phyloP scores from a whole-genome alignment of 2,888 invertebrate genomes.

The Hirtodrosophila confusa region DNA sequence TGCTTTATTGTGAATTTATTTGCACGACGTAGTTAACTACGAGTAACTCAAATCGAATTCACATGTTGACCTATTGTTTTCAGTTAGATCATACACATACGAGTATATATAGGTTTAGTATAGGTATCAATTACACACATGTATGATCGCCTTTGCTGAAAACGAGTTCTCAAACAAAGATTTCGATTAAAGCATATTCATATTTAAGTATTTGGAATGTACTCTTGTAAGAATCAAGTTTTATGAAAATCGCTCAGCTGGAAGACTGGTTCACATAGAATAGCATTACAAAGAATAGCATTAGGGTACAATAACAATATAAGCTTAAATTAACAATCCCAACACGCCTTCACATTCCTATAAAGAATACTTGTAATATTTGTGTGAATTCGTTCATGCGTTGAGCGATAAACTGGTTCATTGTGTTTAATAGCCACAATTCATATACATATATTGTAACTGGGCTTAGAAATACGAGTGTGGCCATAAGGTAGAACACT shows the following conservation, averaged over 20 bases:
- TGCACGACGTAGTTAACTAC: neutral
- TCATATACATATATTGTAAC: neutral
- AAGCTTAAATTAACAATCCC: neutral
- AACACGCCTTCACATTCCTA: slow-evolving; percentile 1
- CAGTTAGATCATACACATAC: neutral
- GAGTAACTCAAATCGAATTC: slow-evolving; percentile 7
- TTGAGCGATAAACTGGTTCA: slow-evolving; percentile 35
- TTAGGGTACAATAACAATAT: neutral
- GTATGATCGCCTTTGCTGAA: neutral
- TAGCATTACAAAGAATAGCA: slow-evolving; percentile 16
- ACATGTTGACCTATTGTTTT: slow-evolving; percentile 37
- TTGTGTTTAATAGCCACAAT: slow-evolving; percentile 4
- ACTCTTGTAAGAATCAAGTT: slow-evolving; percentile 25
- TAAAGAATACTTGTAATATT: neutral
- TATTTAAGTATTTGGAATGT: slow-evolving; percentile 12
- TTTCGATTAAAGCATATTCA: slow-evolving; percentile 16
- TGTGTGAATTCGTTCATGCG: slow-evolving; percentile 32
- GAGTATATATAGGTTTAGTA: neutral
- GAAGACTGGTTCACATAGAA: slow-evolving; percentile 39
- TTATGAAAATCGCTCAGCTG: slow-evolving; percentile 29
- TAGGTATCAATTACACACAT: slow-evolving; percentile 30
- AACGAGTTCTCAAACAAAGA: slow-evolving; percentile 37
- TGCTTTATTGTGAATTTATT: too few relatives aligned
- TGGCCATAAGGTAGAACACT: too few relatives aligned
- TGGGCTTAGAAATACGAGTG: slow-evolving; percentile 5